Base-by-base conservation (phyloP, 2,888 invertebrate genomes). In the Lochmaea capreae region DNA sequence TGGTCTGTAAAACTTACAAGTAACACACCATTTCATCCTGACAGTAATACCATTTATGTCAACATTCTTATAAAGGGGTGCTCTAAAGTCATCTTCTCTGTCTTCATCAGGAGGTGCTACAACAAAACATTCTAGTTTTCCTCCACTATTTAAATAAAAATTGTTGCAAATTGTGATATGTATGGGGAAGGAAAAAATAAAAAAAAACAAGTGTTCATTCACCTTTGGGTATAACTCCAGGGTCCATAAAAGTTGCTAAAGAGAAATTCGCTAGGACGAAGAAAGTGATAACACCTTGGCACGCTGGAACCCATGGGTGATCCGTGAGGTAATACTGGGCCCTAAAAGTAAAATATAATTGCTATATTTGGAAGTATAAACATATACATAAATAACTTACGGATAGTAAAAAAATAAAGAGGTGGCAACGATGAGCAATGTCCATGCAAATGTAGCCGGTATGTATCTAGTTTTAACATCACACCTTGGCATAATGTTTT, bases 1-100 rank as follows among this genome's bases (percentile, higher is more conserved):
- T 86, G 99, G 99, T 84, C 99, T 91, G 89, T 99, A 99, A 90
- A 99, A 99, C 90, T 98, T 97, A 90, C 99, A 99, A 3, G 99
- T 99, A 81, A 97, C 96, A 89, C 99, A 99, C 99, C 99, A 99
- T 89, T 99, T 99, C 99, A 99, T 99, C 78, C 99, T 94, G 77
- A 99, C 98, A 14, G 97, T 97, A 81, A 99, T 97, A 76, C 98
- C 98, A 89, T 98, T 97, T 82, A 99, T 98, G 88, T 99, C 98
- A 79, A 98, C 97, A 88, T 94, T 97, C 89, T 97, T 97, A 88
- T 98, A 99, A 76, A 99, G 90, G 11, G 97, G 97, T 76, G 98
- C 97, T 83, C 98, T 92, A 86, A 97, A 96, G 88, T 99, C 99
- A 88, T 99, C 98, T 89, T 98, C 98, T 82, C 95, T 91, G 87